Base-by-base conservation (phyloP, 35 echinoderm and acorn worm genomes). In the Amphiura filiformis region DNA sequence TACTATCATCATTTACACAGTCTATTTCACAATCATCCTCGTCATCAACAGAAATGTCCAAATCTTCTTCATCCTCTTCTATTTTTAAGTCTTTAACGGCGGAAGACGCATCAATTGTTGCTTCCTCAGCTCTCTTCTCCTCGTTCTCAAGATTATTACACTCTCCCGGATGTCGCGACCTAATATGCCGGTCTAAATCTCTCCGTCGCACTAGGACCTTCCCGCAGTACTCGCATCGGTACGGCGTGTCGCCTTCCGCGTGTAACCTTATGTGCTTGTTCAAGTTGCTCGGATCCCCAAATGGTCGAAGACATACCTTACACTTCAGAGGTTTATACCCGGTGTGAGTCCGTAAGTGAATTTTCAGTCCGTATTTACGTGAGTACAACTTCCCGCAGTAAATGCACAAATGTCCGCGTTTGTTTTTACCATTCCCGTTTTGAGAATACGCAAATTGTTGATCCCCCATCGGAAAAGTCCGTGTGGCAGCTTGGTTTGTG, bases 331-430 rank as follows among this genome's bases (percentile, higher is more conserved):
- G 95, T 84, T 97, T 97, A 41, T 97, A 97, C 12, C 95, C 95
- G 1, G 95, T 97, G 42, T 97, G 95, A 4, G 95, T 97, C 13
- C 95, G 80, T 33, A 97, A 86, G 79, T 97, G 95, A 57, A 97
- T 97, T 64, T 97, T 97, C 1, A 97, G 92, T 65, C 96, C 96
- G 65, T 98, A 98, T 76, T 98, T 98, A 37, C 96, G 75, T 4
- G 96, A 98, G 52, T 98, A 98, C 32, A 98, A 79, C 70, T 98
- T 98, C 13, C 96, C 96, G 49, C 96, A 98, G 36, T 98, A 98
- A 61, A 98, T 98, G 76, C 96, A 98, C 76, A 98, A 90, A 86
- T 98, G 96, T 65, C 96, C 96, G n/a, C 89, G 78, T 80, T 98
- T 98, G 47, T 61, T 92, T 39, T 97, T 97, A 31, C 83, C 49